Conservation (phyloP, 2,888 invertebrate genomes). For the Lysandra coridon region DNA sequence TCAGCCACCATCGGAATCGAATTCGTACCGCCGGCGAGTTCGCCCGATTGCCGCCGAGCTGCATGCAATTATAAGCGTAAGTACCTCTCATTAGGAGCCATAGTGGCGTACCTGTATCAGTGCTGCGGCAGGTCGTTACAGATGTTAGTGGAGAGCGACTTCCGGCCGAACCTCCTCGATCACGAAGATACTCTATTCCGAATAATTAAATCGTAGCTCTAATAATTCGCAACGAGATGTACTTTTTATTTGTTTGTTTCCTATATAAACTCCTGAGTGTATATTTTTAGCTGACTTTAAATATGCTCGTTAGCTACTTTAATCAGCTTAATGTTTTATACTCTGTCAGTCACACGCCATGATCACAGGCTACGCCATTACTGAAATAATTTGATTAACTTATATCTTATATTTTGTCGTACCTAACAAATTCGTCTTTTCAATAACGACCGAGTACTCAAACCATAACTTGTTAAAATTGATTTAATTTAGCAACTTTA, state of each 20-base stretch:
- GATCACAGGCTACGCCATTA: not conserved
- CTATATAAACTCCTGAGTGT: not conserved
- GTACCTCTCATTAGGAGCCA: slow-evolving; percentile 35
- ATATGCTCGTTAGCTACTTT: not conserved
- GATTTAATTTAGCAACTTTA: not conserved
- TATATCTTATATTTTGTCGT: too few species aligned
- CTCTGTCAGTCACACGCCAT: not conserved
- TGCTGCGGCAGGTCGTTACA: slow-evolving; percentile 36
- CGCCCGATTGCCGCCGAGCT: slow-evolving; percentile 38
- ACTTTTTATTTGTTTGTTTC: not conserved
- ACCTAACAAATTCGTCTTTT: not conserved
- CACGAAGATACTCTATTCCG: slow-evolving; percentile 37
- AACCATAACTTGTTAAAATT: not conserved
- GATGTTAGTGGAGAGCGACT: slow-evolving; percentile 34
- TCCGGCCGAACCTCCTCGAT: slow-evolving; percentile 38
- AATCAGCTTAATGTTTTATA: not conserved
- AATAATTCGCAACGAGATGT: slow-evolving; percentile 33
- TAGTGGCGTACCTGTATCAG: slow-evolving; percentile 33
- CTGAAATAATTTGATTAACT: too few species aligned
- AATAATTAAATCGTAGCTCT: slow-evolving; percentile 39
- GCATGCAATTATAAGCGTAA: slow-evolving; percentile 38
- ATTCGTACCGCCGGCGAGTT: slow-evolving; percentile 39
- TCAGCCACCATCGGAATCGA: slow-evolving; percentile 52
- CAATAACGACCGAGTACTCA: not conserved
- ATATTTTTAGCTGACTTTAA: not conserved